These are phyloP conservation scores for Neosilurus mollespiculum DNA, from an alignment of 2,797 vertebrate genomes.

Conservation along the genomic window DNA sequence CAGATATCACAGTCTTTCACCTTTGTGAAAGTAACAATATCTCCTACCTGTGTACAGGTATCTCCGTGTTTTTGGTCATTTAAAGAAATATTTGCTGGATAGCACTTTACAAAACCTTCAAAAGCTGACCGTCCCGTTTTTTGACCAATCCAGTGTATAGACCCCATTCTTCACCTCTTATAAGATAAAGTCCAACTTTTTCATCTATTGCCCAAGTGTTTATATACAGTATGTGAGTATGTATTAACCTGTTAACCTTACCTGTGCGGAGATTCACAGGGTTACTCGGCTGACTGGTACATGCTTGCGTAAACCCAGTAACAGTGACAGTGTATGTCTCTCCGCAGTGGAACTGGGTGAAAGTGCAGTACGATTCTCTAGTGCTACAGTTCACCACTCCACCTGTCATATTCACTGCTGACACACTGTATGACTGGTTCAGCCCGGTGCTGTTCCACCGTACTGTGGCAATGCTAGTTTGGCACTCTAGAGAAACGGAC, in stretches of 20 bases:
- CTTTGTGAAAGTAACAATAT: no score
- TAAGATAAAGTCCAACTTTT: no score
- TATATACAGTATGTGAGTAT: no score
- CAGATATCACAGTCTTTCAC: no score
- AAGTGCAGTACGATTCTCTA: slow-evolving; percentile 64
- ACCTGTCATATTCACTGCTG: slow-evolving; percentile 61
- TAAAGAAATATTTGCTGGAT: no score
- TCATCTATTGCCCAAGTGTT: no score
- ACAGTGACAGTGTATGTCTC: slow-evolving; percentile 68
- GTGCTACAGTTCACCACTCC: slow-evolving; percentile 62
- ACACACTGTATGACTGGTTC: slow-evolving; percentile 66
- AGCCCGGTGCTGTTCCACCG: slow-evolving; percentile 65
- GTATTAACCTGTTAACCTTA: slow-evolving; percentile 43
- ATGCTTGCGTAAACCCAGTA: slow-evolving; percentile 63
- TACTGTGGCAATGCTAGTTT: slow-evolving; percentile 59
- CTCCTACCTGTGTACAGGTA: no score
- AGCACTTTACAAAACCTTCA: no score
- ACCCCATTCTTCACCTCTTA: no score
- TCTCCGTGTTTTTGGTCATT: no score
- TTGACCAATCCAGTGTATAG: no score
- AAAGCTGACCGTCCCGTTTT: no score
- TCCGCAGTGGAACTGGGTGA: slow-evolving; percentile 70
- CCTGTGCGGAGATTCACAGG: slow-evolving; percentile 63
- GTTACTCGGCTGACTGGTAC: slow-evolving; percentile 59
- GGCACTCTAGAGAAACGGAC: slow-evolving; percentile 62